Percentiles rank a stretch among this genome's conserved stretches.
Conservation (phyloP, 2,113 vertebrate species). For the Pseudopodoces humilis region DNA sequence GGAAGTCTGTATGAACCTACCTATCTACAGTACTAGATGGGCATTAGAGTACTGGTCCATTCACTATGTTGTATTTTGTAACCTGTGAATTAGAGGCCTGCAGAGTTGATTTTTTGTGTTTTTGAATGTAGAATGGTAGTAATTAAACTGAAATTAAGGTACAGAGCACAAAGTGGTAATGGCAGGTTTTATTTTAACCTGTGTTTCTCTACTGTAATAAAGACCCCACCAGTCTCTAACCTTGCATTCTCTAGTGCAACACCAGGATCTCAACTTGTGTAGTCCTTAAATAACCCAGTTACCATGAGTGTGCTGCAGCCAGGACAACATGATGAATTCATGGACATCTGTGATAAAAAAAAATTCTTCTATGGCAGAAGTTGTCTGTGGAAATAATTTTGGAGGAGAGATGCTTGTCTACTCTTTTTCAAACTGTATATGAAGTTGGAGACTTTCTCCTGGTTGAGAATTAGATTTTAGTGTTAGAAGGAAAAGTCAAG, state of each 20-base stretch:
- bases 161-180: not conserved
- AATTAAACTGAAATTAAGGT: not conserved
- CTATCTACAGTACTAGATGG: not conserved
- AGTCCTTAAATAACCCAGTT: not conserved
- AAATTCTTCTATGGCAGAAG: not conserved
- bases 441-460: not conserved
- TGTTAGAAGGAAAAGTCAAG: not conserved
- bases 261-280: not conserved
- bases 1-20: not conserved
- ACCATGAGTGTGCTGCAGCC: not conserved
- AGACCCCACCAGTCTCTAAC: not conserved
- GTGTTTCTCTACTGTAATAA: not conserved
- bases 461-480: not conserved
- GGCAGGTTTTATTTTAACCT: not conserved
- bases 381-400: not conserved
- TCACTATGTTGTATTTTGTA: not conserved
- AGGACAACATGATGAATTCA: not conserved
- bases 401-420: not conserved
- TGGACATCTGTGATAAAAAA: not conserved
- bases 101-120: not conserved
- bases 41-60: not conserved
- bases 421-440: not conserved
- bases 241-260: not conserved
- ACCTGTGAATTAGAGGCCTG: not conserved
- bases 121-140: not conserved